These are phyloP conservation scores for Lobophora halterata DNA, from an alignment of 2,888 invertebrate species.

Conservation along the genomic window DNA sequence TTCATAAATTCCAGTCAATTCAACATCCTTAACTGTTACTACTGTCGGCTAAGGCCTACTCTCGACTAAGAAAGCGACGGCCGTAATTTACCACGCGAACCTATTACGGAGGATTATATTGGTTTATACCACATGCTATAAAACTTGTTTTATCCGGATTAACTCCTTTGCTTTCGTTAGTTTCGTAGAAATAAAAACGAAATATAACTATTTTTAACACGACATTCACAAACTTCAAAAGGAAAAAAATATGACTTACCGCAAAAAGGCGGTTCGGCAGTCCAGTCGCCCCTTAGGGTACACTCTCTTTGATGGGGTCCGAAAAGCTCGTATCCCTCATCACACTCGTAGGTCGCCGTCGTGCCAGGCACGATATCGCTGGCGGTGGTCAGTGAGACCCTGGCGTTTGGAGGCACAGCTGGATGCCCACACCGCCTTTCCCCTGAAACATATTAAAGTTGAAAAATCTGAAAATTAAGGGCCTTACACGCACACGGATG, in stretches of 20 bases:
- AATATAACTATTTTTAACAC: too few relatives aligned
- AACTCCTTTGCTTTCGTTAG: too few relatives aligned
- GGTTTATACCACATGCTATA: too few relatives aligned
- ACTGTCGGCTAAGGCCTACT: too few relatives aligned
- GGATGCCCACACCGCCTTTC: conserved; percentile 89
- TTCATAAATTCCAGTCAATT: too few relatives aligned
- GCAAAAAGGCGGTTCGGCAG: conserved; percentile 90
- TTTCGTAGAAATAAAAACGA: too few relatives aligned
- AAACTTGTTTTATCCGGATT: too few relatives aligned
- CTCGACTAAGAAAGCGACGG: too few relatives aligned
- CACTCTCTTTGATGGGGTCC: conserved; percentile 87
- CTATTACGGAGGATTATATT: background rate
- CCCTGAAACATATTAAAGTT: conserved; percentile 43
- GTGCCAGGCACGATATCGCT: conserved; percentile 79
- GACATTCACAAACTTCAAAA: too few relatives aligned
- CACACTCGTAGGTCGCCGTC: conserved; percentile 89
- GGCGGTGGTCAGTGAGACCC: conserved; percentile 82
- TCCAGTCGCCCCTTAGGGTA: conserved; percentile 87
- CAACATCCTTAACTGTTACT: too few relatives aligned
- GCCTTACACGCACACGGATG: too few relatives aligned
- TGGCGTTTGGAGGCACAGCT: conserved; percentile 91
- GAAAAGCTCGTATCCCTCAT: conserved; percentile 93
- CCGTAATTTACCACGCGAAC: background rate
- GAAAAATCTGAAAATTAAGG: background rate
- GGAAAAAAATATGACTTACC: too few relatives aligned